These are phyloP conservation scores for Eospalax fontanierii DNA, from an alignment of 2,797 vertebrate genomes.

Conservation along the genomic window DNA sequence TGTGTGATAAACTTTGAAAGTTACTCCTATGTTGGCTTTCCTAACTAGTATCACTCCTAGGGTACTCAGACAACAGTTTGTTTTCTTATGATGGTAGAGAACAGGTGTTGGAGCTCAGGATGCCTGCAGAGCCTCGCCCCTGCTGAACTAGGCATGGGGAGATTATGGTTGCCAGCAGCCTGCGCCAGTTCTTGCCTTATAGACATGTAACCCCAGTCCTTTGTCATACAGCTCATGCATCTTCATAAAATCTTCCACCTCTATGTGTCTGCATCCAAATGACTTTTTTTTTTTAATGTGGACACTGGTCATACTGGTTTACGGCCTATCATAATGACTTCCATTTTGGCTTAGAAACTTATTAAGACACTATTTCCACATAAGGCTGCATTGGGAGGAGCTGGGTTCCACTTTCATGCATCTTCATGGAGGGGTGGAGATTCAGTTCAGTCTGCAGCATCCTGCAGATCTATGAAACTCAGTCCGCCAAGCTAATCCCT, in stretches of 20 bases:
- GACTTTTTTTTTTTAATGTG: background rate
- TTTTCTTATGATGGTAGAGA: background rate
- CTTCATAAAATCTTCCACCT: background rate
- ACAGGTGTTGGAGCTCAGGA: no score
- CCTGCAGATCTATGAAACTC: background rate
- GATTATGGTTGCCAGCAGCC: background rate
- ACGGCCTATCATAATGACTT: background rate
- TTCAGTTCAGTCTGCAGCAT: background rate
- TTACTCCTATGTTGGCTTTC: background rate
- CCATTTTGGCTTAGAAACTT: background rate
- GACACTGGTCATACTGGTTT: background rate
- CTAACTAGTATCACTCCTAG: background rate
- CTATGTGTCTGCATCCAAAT: background rate
- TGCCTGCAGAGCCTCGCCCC: background rate
- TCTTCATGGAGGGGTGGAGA: background rate
- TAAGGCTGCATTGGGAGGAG: background rate
- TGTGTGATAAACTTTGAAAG: background rate
- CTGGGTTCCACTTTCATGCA: background rate
- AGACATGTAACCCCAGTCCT: background rate
- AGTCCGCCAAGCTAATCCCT: background rate
- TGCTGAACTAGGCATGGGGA: rapidly evolving
- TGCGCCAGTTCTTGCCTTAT: background rate
- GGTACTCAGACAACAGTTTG: background rate
- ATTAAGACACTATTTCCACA: background rate
- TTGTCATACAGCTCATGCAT: rapidly evolving